Evolutionary conservation across 1,140 invertebrate species (phyloP).

Genomic region (Hestina assimilis): DNA sequence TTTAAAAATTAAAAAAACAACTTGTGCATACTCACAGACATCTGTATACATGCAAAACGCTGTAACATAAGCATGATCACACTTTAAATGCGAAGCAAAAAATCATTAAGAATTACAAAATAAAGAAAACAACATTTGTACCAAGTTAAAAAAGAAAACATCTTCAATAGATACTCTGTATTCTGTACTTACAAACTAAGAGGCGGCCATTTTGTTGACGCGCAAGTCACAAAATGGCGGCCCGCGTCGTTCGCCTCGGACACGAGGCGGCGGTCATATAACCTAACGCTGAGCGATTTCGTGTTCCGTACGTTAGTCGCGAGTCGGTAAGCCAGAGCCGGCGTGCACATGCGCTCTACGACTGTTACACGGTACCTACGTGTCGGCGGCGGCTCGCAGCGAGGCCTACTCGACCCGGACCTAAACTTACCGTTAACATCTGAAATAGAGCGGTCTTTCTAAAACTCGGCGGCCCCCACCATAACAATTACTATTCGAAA

Average conservation of each 20-base stretch:
- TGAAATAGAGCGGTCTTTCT: conserved; percentile 73
- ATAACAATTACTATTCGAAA: conserved; percentile 58
- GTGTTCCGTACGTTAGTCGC: conserved; percentile 28
- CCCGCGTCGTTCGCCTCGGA: conserved; percentile 39
- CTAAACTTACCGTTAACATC: conserved; percentile 77
- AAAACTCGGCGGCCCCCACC: conserved; percentile 64
- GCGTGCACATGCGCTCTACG: conserved; percentile 54
- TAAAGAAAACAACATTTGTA: conserved; percentile 61
- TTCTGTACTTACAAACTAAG: conserved; percentile 70
- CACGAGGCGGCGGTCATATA: conserved; percentile 27
- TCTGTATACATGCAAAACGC: conserved; percentile 73
- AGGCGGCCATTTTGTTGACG: conserved; percentile 60
- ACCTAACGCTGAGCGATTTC: conserved; percentile 26
- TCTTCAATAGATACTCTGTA: conserved; percentile 70
- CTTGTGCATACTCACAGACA: conserved; percentile 77
- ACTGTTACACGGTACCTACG: conserved; percentile 40
- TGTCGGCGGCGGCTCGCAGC: conserved; percentile 26
- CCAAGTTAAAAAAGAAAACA: conserved; percentile 58
- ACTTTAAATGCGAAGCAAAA: conserved; percentile 74
- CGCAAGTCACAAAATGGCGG: conserved; percentile 60
- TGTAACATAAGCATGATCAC: conserved; percentile 75
- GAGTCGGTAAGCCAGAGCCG: conserved; percentile 35
- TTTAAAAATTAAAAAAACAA: conserved; percentile 63
- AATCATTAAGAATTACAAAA: conserved; percentile 46
- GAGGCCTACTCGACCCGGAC: conserved; percentile 52